phyloP scores from a whole-genome alignment of 2,113 vertebrate species.

The Tapirus terrestris region DNA sequence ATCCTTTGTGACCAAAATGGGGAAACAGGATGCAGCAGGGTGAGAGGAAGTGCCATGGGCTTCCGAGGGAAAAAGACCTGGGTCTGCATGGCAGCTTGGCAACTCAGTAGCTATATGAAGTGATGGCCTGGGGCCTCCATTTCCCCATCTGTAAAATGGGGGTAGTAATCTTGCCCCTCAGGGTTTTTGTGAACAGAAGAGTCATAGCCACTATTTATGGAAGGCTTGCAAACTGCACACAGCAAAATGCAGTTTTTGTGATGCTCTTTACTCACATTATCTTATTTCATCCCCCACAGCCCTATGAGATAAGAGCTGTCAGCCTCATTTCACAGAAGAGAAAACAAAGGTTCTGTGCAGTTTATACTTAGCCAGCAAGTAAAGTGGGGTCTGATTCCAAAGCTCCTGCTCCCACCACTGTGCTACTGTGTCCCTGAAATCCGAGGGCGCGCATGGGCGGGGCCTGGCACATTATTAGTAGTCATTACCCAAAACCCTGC shows the following conservation, averaged over 20 bases:
- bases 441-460: not conserved
- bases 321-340: not conserved
- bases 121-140: rapidly evolving
- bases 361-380: not conserved
- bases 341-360: not conserved
- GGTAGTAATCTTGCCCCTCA: not conserved
- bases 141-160: not conserved
- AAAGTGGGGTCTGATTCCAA: not conserved
- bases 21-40: not conserved
- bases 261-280: not conserved
- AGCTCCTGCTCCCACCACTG: not conserved
- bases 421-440: not conserved
- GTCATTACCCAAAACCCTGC: not conserved
- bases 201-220: not conserved
- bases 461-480: not conserved
- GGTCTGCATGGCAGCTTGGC: not conserved
- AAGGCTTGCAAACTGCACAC: not conserved
- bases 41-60: too few species aligned
- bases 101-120: not conserved
- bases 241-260: not conserved
- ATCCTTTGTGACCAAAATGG: not conserved
- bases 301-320: not conserved
- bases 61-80: not conserved
- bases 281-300: not conserved
- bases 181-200: not conserved